Percentiles rank a stretch among this genome's conserved stretches.
phyloP scores from a whole-genome alignment of 2,797 vertebrate species.

The Ptychobarbus kaznakovi region DNA sequence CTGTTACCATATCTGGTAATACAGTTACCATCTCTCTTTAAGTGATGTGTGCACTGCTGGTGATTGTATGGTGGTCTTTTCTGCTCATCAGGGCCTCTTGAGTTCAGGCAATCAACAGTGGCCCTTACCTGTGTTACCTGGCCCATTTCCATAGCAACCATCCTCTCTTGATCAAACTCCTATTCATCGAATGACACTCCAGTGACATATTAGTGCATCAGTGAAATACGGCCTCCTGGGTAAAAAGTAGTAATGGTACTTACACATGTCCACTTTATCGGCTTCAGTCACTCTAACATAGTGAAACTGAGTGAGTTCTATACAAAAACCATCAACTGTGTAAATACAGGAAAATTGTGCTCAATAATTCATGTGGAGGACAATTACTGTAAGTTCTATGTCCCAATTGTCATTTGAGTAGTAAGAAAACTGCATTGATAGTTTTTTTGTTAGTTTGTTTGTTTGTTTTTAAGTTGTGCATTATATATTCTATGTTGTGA shows the following conservation, averaged over 20 bases:
- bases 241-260: slow-evolving; percentile 59
- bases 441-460: too few species aligned
- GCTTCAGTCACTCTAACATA: slow-evolving; percentile 40
- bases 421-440: background rate
- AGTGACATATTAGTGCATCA: slow-evolving; percentile 77
- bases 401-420: background rate
- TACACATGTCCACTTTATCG: slow-evolving; percentile 19
- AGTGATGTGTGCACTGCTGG: slow-evolving; percentile 50
- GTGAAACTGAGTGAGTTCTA: slow-evolving; percentile 9
- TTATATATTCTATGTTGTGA: background rate
- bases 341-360: background rate
- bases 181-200: slow-evolving; percentile 78
- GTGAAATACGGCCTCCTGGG: slow-evolving; percentile 70
- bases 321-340: slow-evolving; percentile 42
- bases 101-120: slow-evolving; percentile 78
- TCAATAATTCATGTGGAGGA: too few species aligned
- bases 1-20: background rate
- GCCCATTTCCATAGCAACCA: slow-evolving; percentile 78
- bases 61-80: slow-evolving; percentile 72
- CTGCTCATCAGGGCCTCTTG: slow-evolving; percentile 76
- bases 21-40: slow-evolving; percentile 8
- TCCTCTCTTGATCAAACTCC: slow-evolving; percentile 75
- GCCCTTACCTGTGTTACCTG: slow-evolving; percentile 75
- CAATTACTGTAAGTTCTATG: background rate
- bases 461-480: background rate